These are phyloP conservation scores for Drosophila macrothrix DNA, from an alignment of 2,888 invertebrate species.

Conservation along the genomic window DNA sequence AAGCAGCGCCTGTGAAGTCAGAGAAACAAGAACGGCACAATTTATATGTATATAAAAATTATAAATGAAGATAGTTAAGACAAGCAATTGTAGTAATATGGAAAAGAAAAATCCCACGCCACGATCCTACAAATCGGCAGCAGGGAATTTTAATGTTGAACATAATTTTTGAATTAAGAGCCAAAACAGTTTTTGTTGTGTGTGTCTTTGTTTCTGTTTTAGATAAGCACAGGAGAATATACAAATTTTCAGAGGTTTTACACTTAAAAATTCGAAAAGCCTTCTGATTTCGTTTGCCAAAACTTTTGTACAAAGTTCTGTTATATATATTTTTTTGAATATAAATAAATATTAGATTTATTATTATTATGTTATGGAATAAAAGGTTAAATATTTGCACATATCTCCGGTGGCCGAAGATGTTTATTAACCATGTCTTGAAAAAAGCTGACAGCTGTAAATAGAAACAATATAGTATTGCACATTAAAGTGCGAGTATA, in stretches of 20 bases:
- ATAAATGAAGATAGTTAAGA: conserved; percentile 26
- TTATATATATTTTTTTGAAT: neutral
- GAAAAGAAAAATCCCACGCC: conserved; percentile 26
- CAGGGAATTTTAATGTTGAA: neutral
- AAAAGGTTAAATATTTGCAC: neutral
- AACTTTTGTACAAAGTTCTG: neutral
- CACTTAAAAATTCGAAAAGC: neutral
- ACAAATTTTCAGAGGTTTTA: conserved; percentile 5
- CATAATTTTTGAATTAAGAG: conserved; percentile 50
- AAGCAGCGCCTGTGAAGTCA: conserved; percentile 38
- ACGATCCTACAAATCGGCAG: conserved; percentile 31
- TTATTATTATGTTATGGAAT: neutral
- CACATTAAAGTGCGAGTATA: neutral
- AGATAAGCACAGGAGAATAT: conserved; percentile 15
- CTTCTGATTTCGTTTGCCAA: neutral
- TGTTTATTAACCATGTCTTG: neutral
- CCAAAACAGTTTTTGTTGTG: conserved; percentile 77
- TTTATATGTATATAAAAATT: conserved; percentile 18
- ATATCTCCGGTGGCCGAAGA: neutral
- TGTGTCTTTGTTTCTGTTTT: conserved; percentile 36
- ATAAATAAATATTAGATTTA: neutral
- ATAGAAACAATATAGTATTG: neutral
- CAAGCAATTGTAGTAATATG: conserved; percentile 37
- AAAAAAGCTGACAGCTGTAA: neutral
- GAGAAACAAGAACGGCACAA: conserved; percentile 42